Evolutionary conservation across 1,140 invertebrate genomes (phyloP).

Genomic region (Drosophila leontia): DNA sequence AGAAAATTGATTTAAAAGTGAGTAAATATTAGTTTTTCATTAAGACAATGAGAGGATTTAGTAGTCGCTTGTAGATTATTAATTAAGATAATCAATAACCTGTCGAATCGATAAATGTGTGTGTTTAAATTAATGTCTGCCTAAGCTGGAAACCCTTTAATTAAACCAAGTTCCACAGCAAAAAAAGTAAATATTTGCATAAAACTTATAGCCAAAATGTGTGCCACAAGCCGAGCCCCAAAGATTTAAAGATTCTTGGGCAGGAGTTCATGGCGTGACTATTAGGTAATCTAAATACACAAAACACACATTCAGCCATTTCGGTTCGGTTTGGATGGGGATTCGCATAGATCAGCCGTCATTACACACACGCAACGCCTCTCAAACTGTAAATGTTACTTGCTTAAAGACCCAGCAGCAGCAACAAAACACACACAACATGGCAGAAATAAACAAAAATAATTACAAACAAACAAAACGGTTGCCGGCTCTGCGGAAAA

Average conservation of each 20-base stretch:
- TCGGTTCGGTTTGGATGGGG: slow-evolving; percentile 9
- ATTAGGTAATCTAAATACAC: slow-evolving; percentile 59
- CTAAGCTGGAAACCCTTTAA: slow-evolving; percentile 20
- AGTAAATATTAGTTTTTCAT: not conserved
- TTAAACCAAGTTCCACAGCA: not conserved
- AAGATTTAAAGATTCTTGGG: slow-evolving; percentile 20
- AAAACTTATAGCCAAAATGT: slow-evolving; percentile 22
- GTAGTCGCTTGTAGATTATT: not conserved
- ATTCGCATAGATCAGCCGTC: slow-evolving; percentile 68
- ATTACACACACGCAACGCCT: slow-evolving; percentile 73
- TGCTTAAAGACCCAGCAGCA: slow-evolving; percentile 43
- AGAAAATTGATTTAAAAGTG: not conserved
- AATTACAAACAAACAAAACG: slow-evolving; percentile 62
- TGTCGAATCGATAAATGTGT: not conserved
- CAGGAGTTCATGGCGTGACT: slow-evolving; percentile 48
- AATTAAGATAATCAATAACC: not conserved
- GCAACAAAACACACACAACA: slow-evolving; percentile 11
- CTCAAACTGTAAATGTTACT: slow-evolving; percentile 77
- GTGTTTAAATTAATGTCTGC: not conserved
- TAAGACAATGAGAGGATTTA: not conserved
- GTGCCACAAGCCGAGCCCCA: slow-evolving; percentile 19
- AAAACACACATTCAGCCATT: slow-evolving; percentile 40
- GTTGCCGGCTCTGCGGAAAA: slow-evolving; percentile 60
- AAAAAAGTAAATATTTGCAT: slow-evolving; percentile 17
- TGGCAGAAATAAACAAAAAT: slow-evolving; percentile 50